Base-by-base conservation (phyloP, 2,888 invertebrate species). In the Eupithecia abbreviata region DNA sequence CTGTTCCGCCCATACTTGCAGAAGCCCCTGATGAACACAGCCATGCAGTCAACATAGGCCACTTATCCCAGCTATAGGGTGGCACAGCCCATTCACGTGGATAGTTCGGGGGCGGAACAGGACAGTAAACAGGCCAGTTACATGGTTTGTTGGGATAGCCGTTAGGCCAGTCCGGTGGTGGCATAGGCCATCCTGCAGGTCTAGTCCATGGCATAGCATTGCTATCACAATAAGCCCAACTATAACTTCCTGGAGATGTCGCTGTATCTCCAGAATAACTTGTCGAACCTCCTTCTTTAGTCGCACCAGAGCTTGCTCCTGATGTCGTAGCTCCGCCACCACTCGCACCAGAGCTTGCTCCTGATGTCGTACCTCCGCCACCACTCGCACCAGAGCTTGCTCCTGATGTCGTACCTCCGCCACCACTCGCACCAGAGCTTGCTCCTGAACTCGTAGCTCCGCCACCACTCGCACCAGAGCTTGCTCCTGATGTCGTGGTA, bases 161-260 rank as follows among this genome's bases (percentile, higher is more conserved):
- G n/a, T 15, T n/a, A 4, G 67, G 67, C 67, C 67, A 42, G n/a
- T 15, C 9, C 4, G 3, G 4, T 43, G 67, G 67, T n/a, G 43
- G 43, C 10, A 18, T 2, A 18, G 47, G 18, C 69, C 69, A 69
- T 18, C 45, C 45, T 18, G 30, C 18, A 2, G 69, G 69, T 69
- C 18, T 30, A 69, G 10, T 7, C 69, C 69, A 69, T 49, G 68
- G 68, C 68, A 18, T 30, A n/a, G 9, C 69, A 69, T 47, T 13
- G 30, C 12, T 30, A 69, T 47, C 30, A 3, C 2, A 18, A 47
- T 18, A 30, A 45, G 30, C 10, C 4, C 18, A 45, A 3, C 42
- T 68, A 15, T 18, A 43, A 43, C 45, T 43, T 15, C 10, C 68
- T 67, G 67, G 13, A 66, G 66, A 42, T 43, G 43, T 15, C 3